Evolutionary conservation across 2,888 invertebrate species (phyloP).

Genomic region (Drosophila sordidula): DNA sequence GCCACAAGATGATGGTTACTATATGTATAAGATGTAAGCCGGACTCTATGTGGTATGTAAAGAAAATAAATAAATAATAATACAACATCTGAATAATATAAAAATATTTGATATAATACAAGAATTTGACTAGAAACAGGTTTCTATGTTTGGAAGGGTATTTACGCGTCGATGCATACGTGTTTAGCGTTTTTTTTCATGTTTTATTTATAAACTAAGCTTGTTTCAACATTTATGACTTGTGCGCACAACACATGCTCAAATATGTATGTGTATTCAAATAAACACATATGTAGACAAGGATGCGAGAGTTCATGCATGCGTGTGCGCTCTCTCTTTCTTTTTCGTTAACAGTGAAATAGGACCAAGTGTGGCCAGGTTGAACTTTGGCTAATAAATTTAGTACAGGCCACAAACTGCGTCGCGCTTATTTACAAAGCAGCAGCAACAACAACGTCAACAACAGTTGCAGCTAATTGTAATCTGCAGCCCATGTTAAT

Average conservation of each 20-base stretch:
- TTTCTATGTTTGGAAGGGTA: conserved; percentile 7
- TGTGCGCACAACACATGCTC: conserved; percentile 32
- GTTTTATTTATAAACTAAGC: conserved; percentile 46
- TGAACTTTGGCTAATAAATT: conserved; percentile 72
- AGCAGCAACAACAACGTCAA: conserved; percentile 4
- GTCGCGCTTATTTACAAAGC: conserved; percentile 67
- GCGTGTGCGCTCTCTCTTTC: not conserved
- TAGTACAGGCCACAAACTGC: conserved; percentile 64
- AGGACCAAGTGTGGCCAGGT: conserved; percentile 48
- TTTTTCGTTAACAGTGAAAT: conserved; percentile 21
- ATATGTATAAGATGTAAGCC: too few species aligned
- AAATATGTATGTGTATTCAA: conserved; percentile 3
- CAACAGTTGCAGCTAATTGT: conserved; percentile 41
- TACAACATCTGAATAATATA: not conserved
- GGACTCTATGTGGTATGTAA: too few species aligned
- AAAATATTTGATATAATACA: too few species aligned
- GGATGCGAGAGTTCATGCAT: conserved; percentile 9
- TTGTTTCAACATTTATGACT: conserved; percentile 36
- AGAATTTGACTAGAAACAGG: not conserved
- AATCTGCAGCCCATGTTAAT: conserved; percentile 40
- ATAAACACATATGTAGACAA: conserved; percentile 3
- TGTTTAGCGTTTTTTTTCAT: conserved; percentile 7
- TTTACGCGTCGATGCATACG: conserved; percentile 1
- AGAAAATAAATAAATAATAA: not conserved
- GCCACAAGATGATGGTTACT: too few species aligned